Conservation (phyloP, 2,888 invertebrate species). For the Dasypogon diadema region DNA sequence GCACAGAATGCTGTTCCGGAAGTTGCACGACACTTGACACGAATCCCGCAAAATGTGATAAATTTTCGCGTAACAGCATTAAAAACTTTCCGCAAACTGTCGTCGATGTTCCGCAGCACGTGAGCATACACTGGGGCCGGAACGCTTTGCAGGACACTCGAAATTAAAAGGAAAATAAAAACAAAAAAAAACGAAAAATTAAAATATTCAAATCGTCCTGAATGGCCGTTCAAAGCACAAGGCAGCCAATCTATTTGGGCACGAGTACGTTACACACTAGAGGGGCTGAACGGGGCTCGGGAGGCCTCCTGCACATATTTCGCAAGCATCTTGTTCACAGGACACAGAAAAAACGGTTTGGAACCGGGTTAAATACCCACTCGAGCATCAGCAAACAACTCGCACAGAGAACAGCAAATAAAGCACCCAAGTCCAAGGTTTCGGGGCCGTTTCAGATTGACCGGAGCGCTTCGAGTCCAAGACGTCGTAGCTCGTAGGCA, state of each 20-base stretch:
- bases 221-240: neutral
- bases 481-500: too few species aligned
- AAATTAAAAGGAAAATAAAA: too few species aligned
- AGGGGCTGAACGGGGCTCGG: neutral
- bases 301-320: neutral
- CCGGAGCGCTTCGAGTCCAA: neutral
- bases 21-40: conserved; percentile 22
- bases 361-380: conserved; percentile 5
- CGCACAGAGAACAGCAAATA: conserved; percentile 1
- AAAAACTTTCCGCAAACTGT: neutral
- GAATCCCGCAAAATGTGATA: neutral
- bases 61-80: neutral
- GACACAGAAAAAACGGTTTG: neutral
- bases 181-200: too few species aligned
- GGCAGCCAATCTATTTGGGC: neutral
- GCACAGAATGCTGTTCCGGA: neutral
- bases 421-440: conserved; percentile 28
- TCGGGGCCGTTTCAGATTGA: neutral
- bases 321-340: neutral
- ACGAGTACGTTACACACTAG: neutral
- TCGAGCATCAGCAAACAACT: conserved; percentile 4
- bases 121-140: too few species aligned
- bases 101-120: neutral
- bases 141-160: neutral
- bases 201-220: conserved; percentile 28